phyloP scores from a whole-genome alignment of 2,888 invertebrate genomes.

The Cheilosia soror region DNA sequence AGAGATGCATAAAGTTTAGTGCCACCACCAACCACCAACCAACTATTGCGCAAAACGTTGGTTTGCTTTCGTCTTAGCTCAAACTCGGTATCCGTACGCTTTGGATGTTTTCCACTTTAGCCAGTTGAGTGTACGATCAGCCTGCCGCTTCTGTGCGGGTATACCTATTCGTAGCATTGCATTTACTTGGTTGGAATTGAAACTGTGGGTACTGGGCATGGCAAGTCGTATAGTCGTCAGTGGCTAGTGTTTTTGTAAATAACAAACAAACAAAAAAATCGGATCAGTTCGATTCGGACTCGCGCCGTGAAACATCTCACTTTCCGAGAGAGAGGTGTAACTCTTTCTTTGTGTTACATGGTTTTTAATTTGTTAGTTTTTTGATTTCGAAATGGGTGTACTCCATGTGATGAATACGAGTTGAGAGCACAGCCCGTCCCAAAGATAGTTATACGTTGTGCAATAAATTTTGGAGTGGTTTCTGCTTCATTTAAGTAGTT shows the following conservation, averaged over 20 bases:
- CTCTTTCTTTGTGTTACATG: conserved; percentile 30
- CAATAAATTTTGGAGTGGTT: conserved; percentile 50
- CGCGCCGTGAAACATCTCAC: conserved; percentile 65
- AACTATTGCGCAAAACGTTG: conserved; percentile 65
- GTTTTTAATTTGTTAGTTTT: conserved; percentile 30
- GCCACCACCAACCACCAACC: not conserved
- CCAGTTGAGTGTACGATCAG: conserved; percentile 41
- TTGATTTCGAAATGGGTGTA: conserved; percentile 62
- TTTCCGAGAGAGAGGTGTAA: conserved; percentile 42
- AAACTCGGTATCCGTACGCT: conserved; percentile 61
- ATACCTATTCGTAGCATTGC: not conserved
- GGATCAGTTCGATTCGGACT: conserved; percentile 70
- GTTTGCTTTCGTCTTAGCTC: conserved; percentile 46
- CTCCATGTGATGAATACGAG: conserved; percentile 52
- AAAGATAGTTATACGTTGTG: conserved; percentile 53
- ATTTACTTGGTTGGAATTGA: not conserved
- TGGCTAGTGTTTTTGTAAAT: conserved; percentile 49
- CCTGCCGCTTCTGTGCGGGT: conserved; percentile 29
- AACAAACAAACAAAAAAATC: conserved; percentile 49
- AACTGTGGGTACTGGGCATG: not conserved
- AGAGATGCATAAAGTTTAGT: conserved; percentile 61
- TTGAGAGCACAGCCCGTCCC: conserved; percentile 56
- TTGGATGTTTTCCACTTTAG: conserved; percentile 30
- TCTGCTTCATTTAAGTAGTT: conserved; percentile 45
- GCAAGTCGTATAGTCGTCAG: not conserved